Base-by-base conservation (phyloP, 2,888 invertebrate genomes). In the Schizotus pectinicornis region DNA sequence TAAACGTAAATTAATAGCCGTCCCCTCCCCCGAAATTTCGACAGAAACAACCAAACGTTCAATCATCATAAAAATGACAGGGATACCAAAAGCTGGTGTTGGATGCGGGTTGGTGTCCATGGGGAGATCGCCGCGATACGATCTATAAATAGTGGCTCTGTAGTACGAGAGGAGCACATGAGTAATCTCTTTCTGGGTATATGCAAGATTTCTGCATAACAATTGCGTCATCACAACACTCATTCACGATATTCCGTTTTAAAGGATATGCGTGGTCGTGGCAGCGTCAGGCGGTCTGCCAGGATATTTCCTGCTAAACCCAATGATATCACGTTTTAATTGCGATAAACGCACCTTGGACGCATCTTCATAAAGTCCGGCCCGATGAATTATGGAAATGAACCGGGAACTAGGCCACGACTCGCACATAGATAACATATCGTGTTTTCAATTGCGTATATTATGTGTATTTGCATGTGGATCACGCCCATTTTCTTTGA, bases 401-500 rank as follows among this genome's bases (percentile, higher is more conserved):
- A 46, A 38, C 53, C 30, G 31, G 38, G 37, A 53, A 46, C 37
- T 54, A 33, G 54, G 54, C 47, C 47, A 54, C 31, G 51, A 54
- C 38, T 39, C 39, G 39, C 14, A 13, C 35, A 12, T 33, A 41
- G 55, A 53, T 53, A 53, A 48, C 46, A 34, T 48, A 35, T 41
- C 43, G 45, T 41, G 35, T 48, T 58, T 47, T 46, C 22, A 57
- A 58, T 46, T 58, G 58, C 53, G 45, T 49, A 58, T 50, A 56
- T 22, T 49, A 58, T 50, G 52, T 22, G 22, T 61, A 46, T 55
- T 59, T 64, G 49, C 53, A 57, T 60, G 53, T 59, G 41, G 49
- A 53, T 54, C 63, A 63, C 66, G 64, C 66, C 66, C 55, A 60
- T 63, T 64, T 55, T 55, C 59, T 66, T 66, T 66, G 64, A 63